Percentiles rank a stretch among this genome's conserved stretches.
Conservation (phyloP, 2,113 vertebrate species). For the Otolemur garnettii region DNA sequence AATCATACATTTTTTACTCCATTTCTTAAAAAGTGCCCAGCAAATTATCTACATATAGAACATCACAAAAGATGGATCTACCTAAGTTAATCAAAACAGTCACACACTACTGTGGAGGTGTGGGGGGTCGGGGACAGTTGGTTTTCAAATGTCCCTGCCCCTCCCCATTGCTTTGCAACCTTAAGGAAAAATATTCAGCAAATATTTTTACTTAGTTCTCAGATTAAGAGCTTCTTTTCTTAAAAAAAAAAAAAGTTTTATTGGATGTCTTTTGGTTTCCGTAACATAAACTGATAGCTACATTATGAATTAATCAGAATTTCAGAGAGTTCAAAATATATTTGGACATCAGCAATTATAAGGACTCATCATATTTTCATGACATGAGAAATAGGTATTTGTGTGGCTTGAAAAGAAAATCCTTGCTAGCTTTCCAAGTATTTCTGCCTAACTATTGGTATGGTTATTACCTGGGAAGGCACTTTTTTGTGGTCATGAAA, state of each 20-base stretch:
- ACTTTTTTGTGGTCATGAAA: constrained; percentile 67
- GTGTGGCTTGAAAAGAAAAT: constrained; percentile 46
- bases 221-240: constrained; percentile 54
- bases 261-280: background rate
- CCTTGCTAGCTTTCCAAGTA: constrained; percentile 29
- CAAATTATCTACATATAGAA: background rate
- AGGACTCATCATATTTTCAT: background rate
- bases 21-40: background rate
- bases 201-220: background rate
- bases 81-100: background rate
- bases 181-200: background rate
- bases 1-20: background rate
- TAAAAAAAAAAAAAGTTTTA: background rate
- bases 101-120: no score
- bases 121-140: no score
- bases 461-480: background rate
- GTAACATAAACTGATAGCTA: background rate
- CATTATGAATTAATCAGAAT: constrained; percentile 13
- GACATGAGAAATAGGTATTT: constrained; percentile 25
- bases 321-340: constrained; percentile 52
- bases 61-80: background rate
- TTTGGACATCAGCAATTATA: background rate
- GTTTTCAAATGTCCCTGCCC: no score
- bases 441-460: constrained; percentile 32
- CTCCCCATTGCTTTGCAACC: no score